Base-by-base conservation (phyloP, 2,797 vertebrate genomes). In the Hypotaenidia okinawae region DNA sequence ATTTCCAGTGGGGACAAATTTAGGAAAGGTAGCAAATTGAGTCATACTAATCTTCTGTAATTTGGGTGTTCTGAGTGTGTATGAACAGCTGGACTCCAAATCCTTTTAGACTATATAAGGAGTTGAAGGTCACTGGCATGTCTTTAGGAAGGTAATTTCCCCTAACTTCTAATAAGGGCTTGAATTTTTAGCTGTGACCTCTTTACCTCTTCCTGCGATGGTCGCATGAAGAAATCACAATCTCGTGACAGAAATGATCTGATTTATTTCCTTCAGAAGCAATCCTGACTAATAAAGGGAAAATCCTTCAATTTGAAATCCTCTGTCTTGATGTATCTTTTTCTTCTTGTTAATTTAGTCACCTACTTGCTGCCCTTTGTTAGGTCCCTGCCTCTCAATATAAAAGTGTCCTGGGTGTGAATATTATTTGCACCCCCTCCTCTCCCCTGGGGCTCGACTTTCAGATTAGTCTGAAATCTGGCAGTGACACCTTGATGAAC, bases 11-110 rank as follows among this genome's bases (percentile, higher is more conserved):
- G 76, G 49, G 74, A 59, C 47, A 72, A 62, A 72, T 67, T 73
- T 47, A 49, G 17, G 51, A 14, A 63, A 63, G 57, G 73, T 66
- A 68, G 35, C 59, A 63, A 63, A 63, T 43, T 35, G 90, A 83
- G 49, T 83, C 87, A 54, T 58, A 5, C 28, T 21, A 63, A 78
- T 86, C 66, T 13, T 47, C 32, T 55, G 72, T 68, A 75, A 27
- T 85, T 88, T 88, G 90, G 74, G 89, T 68, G 77, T 89, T 70
- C 73, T 9, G 62, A 19, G 64, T 49, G 62, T 85, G 80, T 76
- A 63, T 70, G 76, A 89, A 86, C 72, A 93, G 87, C 87, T 86
- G 90, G 87, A 33, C 30, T 68, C 25, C 43, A 55, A 82, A 75
- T 68, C 63, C 33, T 51, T 27, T 35, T 15, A 33, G 77, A 61